These are phyloP conservation scores for Panagrolaimus sp. DNA, from an alignment of 1,140 invertebrate species.

Conservation along the genomic window DNA sequence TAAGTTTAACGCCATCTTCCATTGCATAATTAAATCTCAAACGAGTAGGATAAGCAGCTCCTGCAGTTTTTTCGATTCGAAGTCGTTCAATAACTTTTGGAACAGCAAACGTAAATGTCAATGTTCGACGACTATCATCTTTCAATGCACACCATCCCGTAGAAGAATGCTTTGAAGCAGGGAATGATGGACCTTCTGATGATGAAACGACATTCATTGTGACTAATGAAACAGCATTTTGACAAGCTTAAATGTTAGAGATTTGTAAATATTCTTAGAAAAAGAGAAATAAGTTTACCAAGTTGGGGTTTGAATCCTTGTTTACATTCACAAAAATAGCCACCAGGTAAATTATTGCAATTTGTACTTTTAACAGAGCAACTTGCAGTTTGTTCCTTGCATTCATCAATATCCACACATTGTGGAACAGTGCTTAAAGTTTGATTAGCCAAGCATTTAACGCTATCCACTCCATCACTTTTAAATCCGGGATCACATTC, in stretches of 20 bases:
- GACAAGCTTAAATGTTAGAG: neutral
- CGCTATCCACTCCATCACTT: conserved; percentile 75
- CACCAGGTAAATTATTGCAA: conserved; percentile 81
- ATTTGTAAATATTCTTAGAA: neutral
- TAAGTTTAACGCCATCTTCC: conserved; percentile 70
- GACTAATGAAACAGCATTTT: conserved; percentile 70
- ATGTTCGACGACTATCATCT: conserved; percentile 10
- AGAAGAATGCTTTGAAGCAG: neutral
- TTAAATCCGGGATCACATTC: conserved; percentile 85
- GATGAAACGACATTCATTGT: conserved; percentile 76
- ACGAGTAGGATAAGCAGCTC: conserved; percentile 61
- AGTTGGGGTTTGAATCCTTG: conserved; percentile 69
- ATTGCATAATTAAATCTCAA: conserved; percentile 61
- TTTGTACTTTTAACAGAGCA: conserved; percentile 64
- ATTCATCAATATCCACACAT: conserved; percentile 79
- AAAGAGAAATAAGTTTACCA: conserved; percentile 76
- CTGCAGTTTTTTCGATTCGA: conserved; percentile 64
- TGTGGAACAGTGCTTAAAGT: conserved; percentile 74
- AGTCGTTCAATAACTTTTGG: conserved; percentile 53
- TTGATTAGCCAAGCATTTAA: conserved; percentile 79
- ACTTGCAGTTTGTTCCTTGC: conserved; percentile 67
- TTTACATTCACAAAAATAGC: conserved; percentile 80
- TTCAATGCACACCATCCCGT: conserved; percentile 1
- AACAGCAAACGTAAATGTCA: conserved; percentile 46
- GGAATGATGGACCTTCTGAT: conserved; percentile 7